Base-by-base conservation (phyloP, 2,797 vertebrate genomes). In the Apogon talboti region DNA sequence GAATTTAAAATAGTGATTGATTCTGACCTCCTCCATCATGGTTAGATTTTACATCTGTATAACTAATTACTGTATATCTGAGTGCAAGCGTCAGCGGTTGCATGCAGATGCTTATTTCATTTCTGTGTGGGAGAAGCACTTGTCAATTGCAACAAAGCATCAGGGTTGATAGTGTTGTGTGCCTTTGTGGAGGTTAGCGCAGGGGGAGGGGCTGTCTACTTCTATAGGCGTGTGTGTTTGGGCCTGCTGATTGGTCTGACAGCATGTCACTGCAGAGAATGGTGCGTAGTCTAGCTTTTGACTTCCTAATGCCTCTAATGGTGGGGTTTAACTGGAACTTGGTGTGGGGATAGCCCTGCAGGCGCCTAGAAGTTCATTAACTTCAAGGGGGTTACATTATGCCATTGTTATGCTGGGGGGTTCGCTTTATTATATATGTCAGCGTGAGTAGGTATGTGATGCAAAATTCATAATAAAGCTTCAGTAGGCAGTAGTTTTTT, bases 201-300 rank as follows among this genome's bases (percentile, higher is more conserved):
- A 61, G 75, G 86, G 84, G 87, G 86, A 87, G 77, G 87, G 86
- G 86, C 77, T 89, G 89, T 92, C 87, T 83, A 45, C 81, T 86
- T 84, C 81, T 78, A 86, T 88, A 87, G 86, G 65, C 71, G 10
- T 86, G 84, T 87, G 82, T 83, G 81, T 82, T 87, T 79, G 74
- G 79, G 78, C 65, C 76, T 30, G 19, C 79, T 87, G 83, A 92
- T 92, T 88, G 85, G 87, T 86, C 83, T 91, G 89, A 91, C 89
- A 90, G 83, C 82, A 66, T 87, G 90, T 88, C 87, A 84, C 78
- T 73, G 76, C 44, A 44, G 81, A 81, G 80, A 79, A 91, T 85
- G 63, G 73, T 73, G 72, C 58, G 28, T 73, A 75, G 83, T 78
- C 79, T 82, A 28, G 37, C 74, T 87, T 71, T 75, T 81, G 88